Conservation (phyloP, 2,113 vertebrate species). For the Syngnathus scovelli region DNA sequence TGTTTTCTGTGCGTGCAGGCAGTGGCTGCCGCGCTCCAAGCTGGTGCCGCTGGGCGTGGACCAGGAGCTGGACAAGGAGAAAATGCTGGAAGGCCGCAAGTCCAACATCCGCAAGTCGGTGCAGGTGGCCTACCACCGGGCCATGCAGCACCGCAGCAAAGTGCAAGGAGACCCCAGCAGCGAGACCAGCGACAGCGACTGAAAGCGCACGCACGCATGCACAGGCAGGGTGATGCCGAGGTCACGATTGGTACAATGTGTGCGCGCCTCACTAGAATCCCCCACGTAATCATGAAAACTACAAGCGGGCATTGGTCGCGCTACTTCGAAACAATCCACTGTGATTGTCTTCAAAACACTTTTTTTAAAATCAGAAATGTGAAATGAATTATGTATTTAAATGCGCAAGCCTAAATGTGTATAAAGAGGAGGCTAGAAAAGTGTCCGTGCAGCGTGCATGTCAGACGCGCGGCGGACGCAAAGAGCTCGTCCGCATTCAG, state of each 20-base stretch:
- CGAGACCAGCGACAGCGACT: conserved; percentile 93
- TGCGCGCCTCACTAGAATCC: conserved; percentile 18
- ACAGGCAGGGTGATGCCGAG: neutral
- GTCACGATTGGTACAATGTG: conserved; percentile 6
- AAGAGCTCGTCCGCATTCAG: conserved; percentile 9
- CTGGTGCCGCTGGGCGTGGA: conserved; percentile 94
- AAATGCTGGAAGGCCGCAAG: conserved; percentile 96
- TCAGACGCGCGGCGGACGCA: conserved; percentile 14
- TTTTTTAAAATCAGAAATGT: conserved; percentile 55
- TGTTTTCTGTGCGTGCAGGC: conserved; percentile 66
- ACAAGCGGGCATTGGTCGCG: neutral
- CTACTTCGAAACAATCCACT: conserved; percentile 8
- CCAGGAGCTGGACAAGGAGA: conserved; percentile 96
- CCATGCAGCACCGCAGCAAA: conserved; percentile 98
- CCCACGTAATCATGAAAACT: neutral
- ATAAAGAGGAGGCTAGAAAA: conserved; percentile 12
- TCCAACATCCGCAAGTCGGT: conserved; percentile 98
- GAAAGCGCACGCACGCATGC: conserved; percentile 25
- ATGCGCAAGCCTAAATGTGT: conserved; percentile 43
- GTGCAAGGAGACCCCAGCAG: conserved; percentile 98
- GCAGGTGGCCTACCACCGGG: conserved; percentile 94
- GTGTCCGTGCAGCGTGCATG: conserved; percentile 3
- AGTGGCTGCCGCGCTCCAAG: conserved; percentile 96
- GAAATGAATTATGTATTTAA: conserved; percentile 72
- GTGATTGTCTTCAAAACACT: conserved; percentile 38